Evolutionary conservation across 1,140 invertebrate genomes (phyloP).

Genomic region (Drosophila rufa): DNA sequence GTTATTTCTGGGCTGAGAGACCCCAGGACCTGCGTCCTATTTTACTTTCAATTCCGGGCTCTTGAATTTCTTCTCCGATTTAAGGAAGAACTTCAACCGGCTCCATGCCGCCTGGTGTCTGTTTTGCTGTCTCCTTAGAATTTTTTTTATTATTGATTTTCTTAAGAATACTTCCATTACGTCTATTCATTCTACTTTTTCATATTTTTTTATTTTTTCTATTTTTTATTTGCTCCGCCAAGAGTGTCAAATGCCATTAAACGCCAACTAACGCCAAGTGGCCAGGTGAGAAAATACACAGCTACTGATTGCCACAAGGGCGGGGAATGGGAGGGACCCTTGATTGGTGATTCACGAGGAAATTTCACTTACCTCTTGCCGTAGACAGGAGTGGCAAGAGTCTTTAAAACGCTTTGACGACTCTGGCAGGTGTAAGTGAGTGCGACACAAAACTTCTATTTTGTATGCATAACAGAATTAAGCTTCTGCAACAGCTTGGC

Average conservation of each 20-base stretch:
- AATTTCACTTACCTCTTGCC: conserved; percentile 67
- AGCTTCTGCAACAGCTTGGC: background rate
- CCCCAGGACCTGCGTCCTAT: conserved; percentile 6
- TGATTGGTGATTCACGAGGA: conserved; percentile 35
- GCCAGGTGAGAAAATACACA: conserved; percentile 53
- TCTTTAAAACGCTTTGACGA: conserved; percentile 66
- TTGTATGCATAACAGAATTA: conserved; percentile 17
- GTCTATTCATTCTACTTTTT: conserved; percentile 15
- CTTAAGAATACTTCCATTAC: conserved; percentile 59
- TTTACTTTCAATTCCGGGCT: background rate
- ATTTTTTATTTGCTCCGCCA: conserved; percentile 48
- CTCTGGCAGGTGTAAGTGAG: conserved; percentile 60
- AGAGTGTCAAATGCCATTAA: conserved; percentile 79
- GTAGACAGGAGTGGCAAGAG: conserved; percentile 65
- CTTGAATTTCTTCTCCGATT: conserved; percentile 11
- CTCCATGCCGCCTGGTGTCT: conserved; percentile 33
- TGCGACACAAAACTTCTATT: conserved; percentile 48
- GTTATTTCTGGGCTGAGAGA: conserved; percentile 21
- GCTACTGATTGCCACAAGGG: conserved; percentile 73
- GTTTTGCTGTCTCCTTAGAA: conserved; percentile 11
- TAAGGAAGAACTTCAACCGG: conserved; percentile 58
- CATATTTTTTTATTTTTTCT: conserved; percentile 22
- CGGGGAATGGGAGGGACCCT: background rate
- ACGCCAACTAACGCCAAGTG: conserved; percentile 75
- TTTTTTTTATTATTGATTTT: conserved; percentile 65